These are phyloP conservation scores for Buathra laborator DNA, from an alignment of 2,888 invertebrate genomes.

Conservation along the genomic window DNA sequence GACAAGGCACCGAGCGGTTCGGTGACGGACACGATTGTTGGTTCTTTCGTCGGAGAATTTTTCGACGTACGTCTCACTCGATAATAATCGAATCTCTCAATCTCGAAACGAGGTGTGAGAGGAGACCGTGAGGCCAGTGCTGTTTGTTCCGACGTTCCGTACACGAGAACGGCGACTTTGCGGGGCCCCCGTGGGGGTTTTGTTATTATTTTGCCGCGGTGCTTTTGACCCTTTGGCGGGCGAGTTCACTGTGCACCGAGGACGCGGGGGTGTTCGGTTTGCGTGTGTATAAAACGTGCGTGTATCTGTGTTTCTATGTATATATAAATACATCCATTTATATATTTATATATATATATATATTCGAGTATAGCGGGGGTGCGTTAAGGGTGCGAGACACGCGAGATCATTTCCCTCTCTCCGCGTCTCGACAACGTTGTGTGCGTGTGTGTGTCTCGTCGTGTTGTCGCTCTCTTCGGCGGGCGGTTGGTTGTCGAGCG, in stretches of 20 bases:
- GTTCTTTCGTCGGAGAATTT: slow-evolving; percentile 31
- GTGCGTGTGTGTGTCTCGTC: slow-evolving; percentile 34
- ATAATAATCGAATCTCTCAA: slow-evolving; percentile 24
- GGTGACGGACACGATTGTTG: slow-evolving; percentile 20
- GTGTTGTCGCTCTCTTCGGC: slow-evolving; percentile 45
- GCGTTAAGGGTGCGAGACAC: slow-evolving; percentile 59
- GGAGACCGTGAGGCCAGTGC: background rate
- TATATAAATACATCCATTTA: background rate
- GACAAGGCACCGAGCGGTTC: slow-evolving; percentile 1
- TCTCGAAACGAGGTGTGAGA: background rate
- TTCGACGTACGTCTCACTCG: slow-evolving; percentile 39
- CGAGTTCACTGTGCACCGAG: slow-evolving; percentile 82
- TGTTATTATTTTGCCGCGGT: slow-evolving; percentile 84
- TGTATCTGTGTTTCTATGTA: slow-evolving; percentile 22
- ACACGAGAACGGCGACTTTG: slow-evolving; percentile 61
- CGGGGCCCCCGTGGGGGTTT: slow-evolving; percentile 73
- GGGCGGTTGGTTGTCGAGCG: slow-evolving; percentile 39
- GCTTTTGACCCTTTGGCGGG: slow-evolving; percentile 84
- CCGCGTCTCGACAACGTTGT: slow-evolving; percentile 24
- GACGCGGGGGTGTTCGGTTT: slow-evolving; percentile 80
- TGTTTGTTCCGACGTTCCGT: slow-evolving; percentile 33
- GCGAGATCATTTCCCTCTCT: slow-evolving; percentile 43
- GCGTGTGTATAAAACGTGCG: slow-evolving; percentile 59
- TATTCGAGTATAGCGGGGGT: slow-evolving; percentile 12
- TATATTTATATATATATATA: slow-evolving; percentile 15